phyloP scores from a whole-genome alignment of 2,113 vertebrate genomes.

The Progne subis region DNA sequence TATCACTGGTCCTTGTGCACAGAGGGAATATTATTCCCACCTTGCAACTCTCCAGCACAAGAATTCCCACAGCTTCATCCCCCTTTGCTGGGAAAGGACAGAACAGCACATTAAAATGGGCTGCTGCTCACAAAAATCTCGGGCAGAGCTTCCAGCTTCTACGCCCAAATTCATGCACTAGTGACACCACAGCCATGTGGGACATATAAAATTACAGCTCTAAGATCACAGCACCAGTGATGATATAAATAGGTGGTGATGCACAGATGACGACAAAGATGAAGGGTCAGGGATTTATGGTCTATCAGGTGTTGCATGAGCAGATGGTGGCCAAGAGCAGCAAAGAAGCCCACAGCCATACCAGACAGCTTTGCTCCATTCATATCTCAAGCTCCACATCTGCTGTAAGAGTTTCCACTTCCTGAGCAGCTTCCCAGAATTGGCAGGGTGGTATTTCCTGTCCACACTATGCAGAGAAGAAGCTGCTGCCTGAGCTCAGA shows the following conservation, averaged over 20 bases:
- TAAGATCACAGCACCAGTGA: not conserved
- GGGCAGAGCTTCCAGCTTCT: not conserved
- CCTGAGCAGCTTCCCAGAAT: not conserved
- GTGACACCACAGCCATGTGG: not conserved
- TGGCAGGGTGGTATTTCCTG: not conserved
- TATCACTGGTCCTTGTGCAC: not conserved
- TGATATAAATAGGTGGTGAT: conserved; percentile 16
- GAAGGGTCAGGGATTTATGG: not conserved
- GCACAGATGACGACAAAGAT: not conserved
- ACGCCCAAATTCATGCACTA: not conserved
- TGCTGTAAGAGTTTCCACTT: not conserved
- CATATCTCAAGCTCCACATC: not conserved
- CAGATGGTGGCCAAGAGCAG: not conserved
- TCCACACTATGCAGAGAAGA: not conserved
- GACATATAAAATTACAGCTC: not conserved
- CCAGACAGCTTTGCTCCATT: not conserved
- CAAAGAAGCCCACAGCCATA: not conserved
- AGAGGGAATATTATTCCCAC: not conserved
- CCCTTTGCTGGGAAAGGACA: not conserved
- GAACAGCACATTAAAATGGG: not conserved
- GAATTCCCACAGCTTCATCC: not conserved
- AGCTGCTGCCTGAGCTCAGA: not conserved
- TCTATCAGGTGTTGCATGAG: not conserved
- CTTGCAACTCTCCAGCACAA: not conserved
- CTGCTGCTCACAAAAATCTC: not conserved